A percentile compares a stretch with the other conserved stretches of the same genome.
Conservation (phyloP, 2,888 invertebrate genomes). For the Drosophila maculinotata region DNA sequence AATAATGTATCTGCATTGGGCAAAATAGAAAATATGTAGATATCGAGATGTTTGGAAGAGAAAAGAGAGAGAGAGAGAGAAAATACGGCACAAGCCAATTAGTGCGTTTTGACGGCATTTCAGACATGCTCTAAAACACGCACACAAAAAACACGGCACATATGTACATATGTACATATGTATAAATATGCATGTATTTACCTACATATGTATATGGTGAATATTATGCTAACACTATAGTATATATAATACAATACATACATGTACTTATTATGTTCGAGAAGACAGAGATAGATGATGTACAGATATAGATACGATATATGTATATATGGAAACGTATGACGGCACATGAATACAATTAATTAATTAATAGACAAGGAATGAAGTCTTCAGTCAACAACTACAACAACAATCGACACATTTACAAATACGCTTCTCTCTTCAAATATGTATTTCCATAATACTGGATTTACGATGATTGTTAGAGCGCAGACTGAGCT, state of each 20-base stretch:
- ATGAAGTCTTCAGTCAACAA: constrained; percentile 15
- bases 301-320: constrained; percentile 12
- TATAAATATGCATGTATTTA: constrained; percentile 4
- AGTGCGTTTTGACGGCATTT: constrained; percentile 67
- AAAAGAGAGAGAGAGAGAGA: constrained; percentile 61
- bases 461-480: constrained; percentile 16
- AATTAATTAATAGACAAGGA: neutral
- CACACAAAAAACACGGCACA: constrained; percentile 45
- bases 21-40: constrained; percentile 42
- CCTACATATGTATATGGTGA: constrained; percentile 7
- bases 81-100: constrained; percentile 68
- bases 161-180: constrained; percentile 4
- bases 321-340: constrained; percentile 17
- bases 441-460: constrained; percentile 15
- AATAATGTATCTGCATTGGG: constrained; percentile 89
- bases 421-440: neutral
- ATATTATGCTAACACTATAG: constrained; percentile 1
- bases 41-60: constrained; percentile 57
- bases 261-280: constrained; percentile 43
- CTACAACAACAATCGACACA: constrained; percentile 18
- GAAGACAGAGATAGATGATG: constrained; percentile 54
- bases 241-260: constrained; percentile 17
- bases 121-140: constrained; percentile 67
- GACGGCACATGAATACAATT: constrained; percentile 33
- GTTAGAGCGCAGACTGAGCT: constrained; percentile 15